Evolutionary conservation across 2,797 vertebrate species (phyloP).

Genomic region (Jordanella pulchra): DNA sequence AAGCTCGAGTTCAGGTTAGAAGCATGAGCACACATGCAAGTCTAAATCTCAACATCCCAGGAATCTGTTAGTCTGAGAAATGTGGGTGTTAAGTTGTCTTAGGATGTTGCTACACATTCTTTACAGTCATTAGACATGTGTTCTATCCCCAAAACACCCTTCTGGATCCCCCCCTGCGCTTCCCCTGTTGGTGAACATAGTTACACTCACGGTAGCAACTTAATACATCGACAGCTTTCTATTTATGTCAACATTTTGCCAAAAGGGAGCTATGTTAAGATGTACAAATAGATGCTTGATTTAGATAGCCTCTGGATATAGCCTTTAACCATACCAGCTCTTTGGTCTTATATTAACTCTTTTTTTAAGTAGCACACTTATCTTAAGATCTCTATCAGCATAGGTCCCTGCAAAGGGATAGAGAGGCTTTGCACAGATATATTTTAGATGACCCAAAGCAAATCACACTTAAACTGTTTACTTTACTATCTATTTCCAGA

Average conservation of each 20-base stretch:
- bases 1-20: constrained; percentile 95
- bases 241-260: constrained; percentile 45
- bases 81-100: constrained; percentile 83
- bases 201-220: constrained; percentile 54
- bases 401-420: constrained; percentile 37
- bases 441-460: constrained; percentile 3
- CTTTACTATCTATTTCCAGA: background rate
- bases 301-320: constrained; percentile 58
- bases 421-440: constrained; percentile 10
- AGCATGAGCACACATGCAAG: background rate
- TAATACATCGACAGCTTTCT: constrained; percentile 45
- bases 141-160: background rate
- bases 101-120: constrained; percentile 79
- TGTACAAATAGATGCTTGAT: constrained; percentile 55
- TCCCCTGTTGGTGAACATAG: constrained; percentile 16
- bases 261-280: constrained; percentile 41
- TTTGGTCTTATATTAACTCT: constrained; percentile 54
- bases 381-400: constrained; percentile 70
- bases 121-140: constrained; percentile 52
- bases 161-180: constrained; percentile 23
- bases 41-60: constrained; percentile 1
- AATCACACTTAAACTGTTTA: background rate
- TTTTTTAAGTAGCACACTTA: constrained; percentile 54
- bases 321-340: constrained; percentile 61
- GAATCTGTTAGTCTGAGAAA: constrained; percentile 79